Evolutionary conservation across 2,888 invertebrate species (phyloP).

Genomic region (Drosophila paranaensis): DNA sequence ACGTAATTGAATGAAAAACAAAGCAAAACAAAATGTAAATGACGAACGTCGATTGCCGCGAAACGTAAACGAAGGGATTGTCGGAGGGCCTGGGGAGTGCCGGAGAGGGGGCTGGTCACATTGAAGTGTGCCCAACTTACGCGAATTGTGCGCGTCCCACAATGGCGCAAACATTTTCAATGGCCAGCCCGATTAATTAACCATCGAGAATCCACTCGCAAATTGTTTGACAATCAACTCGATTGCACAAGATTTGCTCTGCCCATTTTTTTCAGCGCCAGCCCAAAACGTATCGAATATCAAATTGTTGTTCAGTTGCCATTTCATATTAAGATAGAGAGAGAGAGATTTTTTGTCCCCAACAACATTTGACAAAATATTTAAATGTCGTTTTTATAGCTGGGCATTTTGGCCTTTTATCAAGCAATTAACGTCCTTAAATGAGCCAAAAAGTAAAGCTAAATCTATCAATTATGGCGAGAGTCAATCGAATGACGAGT

Average conservation of each 20-base stretch:
- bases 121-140: background rate
- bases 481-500: background rate
- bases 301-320: slow-evolving; percentile 5
- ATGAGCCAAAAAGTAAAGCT: background rate
- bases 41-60: slow-evolving; percentile 30
- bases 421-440: slow-evolving; percentile 5
- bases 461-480: background rate
- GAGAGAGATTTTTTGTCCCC: background rate
- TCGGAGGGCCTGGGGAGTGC: background rate
- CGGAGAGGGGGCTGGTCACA: background rate
- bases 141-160: slow-evolving; percentile 28
- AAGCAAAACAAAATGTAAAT: slow-evolving; percentile 46
- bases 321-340: background rate
- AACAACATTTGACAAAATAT: background rate
- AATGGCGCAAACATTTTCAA: slow-evolving; percentile 50
- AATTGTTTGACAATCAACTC: slow-evolving; percentile 59
- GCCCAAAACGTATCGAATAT: background rate
- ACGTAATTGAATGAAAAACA: slow-evolving; percentile 38
- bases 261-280: background rate
- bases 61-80: slow-evolving; percentile 38
- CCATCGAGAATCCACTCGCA: slow-evolving; percentile 53
- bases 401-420: slow-evolving; percentile 1
- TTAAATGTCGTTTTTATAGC: background rate
- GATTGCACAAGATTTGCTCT: slow-evolving; percentile 17
- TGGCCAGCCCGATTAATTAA: slow-evolving; percentile 69